Percentiles rank a stretch among this genome's conserved stretches.
Conservation (phyloP, 2,113 vertebrate species). For the Calidris pygmaea region DNA sequence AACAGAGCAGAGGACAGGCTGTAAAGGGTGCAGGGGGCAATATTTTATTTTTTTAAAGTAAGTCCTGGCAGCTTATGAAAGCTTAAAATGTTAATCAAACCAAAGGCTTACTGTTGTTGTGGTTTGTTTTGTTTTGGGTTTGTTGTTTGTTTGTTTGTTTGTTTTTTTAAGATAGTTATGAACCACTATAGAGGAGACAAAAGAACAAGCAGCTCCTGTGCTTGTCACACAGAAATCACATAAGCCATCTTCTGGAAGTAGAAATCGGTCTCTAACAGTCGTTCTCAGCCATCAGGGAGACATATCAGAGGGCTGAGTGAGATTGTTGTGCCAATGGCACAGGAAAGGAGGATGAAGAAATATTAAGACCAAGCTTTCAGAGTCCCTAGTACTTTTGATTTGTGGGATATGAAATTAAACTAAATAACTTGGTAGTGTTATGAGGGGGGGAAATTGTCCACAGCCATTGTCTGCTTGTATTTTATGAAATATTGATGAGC, state of each 20-base stretch:
- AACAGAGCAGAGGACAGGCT: neutral
- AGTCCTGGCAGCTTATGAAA: neutral
- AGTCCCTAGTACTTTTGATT: neutral
- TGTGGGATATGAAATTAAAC: neutral
- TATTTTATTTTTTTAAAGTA: slow-evolving; percentile 8
- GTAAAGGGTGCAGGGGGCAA: neutral
- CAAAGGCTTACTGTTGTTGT: neutral
- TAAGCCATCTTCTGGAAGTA: neutral
- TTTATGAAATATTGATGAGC: neutral
- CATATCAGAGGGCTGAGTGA: neutral
- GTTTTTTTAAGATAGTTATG: neutral
- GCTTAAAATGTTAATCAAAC: slow-evolving; percentile 2
- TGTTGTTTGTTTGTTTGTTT: neutral
- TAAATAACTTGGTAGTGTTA: neutral
- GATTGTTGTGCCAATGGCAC: neutral
- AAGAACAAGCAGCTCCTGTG: neutral
- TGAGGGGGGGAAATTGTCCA: neutral
- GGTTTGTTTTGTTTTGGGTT: neutral
- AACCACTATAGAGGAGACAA: neutral
- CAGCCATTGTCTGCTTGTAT: neutral
- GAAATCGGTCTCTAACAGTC: slow-evolving; percentile 37
- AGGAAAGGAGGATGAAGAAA: slow-evolving; percentile 1
- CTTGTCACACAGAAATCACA: neutral
- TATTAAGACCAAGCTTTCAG: neutral
- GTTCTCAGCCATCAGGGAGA: slow-evolving; percentile 23